Base-by-base conservation (phyloP, 2,888 invertebrate species). In the Congeria kusceri region DNA sequence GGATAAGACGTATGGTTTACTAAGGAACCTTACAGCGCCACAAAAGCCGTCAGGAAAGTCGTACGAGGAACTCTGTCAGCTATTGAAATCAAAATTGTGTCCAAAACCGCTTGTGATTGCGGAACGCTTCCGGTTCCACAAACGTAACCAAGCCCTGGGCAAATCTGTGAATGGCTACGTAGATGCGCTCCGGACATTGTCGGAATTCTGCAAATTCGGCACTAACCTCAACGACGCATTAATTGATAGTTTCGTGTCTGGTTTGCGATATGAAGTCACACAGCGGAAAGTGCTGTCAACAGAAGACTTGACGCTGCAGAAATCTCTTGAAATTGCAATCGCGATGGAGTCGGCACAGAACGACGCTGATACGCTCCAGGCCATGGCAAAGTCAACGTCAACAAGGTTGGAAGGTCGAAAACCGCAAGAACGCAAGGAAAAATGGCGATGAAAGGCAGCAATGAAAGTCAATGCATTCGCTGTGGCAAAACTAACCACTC, bases 241-340 rank as follows among this genome's bases (percentile, higher is more conserved):
- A 25, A 47, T 76, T 25, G 85, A 85, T 62, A 13, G 67, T 29
- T 72, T 85, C 66, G 83, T 84, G 7, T 81, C 81, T 67, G 83
- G 79, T 1, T 53, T 85, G 13, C n/a, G 20, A 13, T 64, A 62
- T 64, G 63, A 46, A 47, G 39, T n/a, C 0, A 79, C 75, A 18
- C 78, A 83, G 57, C 77, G 64, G 61, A 73, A 69, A 44, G 47
- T 77, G 27, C n/a, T 86, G 29, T 70, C 76, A 3, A 66, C 47
- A 39, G 44, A 18, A 20, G 56, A 70, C 9, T 25, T 76, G 27
- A 73, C 67, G 13, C 63, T 75, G 5, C 29, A 65, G 13, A 75
- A 39, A 1, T 75, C 78, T 0, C 27, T 71, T 0, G 67, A 80
- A 18, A 72, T 77, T 1, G 46, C 80, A 0, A 44, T 58, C 3